A percentile compares a stretch with the other conserved stretches of the same genome.
These are phyloP conservation scores for Halictus quadricinctus DNA, from an alignment of 2,888 invertebrate genomes.

Conservation along the genomic window DNA sequence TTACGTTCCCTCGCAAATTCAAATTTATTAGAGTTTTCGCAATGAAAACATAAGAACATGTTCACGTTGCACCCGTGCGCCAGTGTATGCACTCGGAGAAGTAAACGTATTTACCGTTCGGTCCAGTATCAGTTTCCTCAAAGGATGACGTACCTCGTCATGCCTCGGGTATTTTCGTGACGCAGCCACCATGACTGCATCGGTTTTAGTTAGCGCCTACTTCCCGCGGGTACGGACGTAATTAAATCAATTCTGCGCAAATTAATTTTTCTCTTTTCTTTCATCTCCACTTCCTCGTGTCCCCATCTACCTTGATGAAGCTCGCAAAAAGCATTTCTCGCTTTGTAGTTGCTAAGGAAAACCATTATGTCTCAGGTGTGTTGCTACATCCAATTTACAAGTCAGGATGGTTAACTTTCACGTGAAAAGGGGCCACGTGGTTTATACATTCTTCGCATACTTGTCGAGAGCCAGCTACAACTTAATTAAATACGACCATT, in stretches of 20 bases:
- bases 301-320: neutral
- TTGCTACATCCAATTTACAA: constrained; percentile 20
- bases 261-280: constrained; percentile 5
- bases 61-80: neutral
- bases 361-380: neutral
- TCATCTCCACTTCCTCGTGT: neutral
- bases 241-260: neutral
- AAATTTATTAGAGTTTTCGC: neutral
- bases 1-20: neutral
- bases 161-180: constrained; percentile 31
- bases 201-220: neutral
- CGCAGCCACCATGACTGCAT: constrained; percentile 5
- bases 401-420: constrained; percentile 50
- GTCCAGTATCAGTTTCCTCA: constrained; percentile 11
- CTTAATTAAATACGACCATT: too few species aligned
- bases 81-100: neutral
- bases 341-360: neutral
- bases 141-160: constrained; percentile 38
- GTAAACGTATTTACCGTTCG: neutral
- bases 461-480: neutral
- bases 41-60: neutral
- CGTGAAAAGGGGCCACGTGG: constrained; percentile 42
- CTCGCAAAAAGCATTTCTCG: neutral
- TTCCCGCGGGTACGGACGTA: neutral
- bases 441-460: neutral